phyloP scores from a whole-genome alignment of 2,888 invertebrate genomes.

The Gymnocheta viridis region DNA sequence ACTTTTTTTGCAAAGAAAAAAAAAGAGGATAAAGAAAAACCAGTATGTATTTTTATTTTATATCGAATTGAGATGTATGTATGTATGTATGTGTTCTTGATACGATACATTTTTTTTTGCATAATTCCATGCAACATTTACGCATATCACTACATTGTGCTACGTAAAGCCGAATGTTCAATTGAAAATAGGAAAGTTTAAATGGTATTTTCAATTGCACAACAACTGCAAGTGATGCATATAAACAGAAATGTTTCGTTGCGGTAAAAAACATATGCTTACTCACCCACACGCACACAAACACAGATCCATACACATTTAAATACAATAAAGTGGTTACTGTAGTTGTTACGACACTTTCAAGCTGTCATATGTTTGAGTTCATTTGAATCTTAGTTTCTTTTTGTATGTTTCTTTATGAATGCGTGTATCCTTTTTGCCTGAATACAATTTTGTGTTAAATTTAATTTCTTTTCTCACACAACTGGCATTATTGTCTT shows the following conservation, averaged over 20 bases:
- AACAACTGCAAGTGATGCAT: neutral
- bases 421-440: neutral
- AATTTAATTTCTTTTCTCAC: conserved; percentile 5
- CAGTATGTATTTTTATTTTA: too few species aligned
- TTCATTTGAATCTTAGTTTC: neutral
- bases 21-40: too few species aligned
- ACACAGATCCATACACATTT: neutral
- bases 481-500: neutral
- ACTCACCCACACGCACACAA: neutral
- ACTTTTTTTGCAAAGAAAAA: too few species aligned
- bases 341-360: conserved; percentile 24
- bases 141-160: neutral
- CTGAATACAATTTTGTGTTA: neutral
- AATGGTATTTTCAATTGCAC: neutral
- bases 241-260: conserved; percentile 27
- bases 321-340: neutral
- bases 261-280: conserved; percentile 14
- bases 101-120: too few species aligned
- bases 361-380: conserved; percentile 32
- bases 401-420: neutral
- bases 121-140: too few species aligned
- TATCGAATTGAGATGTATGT: too few species aligned
- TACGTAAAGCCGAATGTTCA: neutral
- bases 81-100: too few species aligned
- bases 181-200: neutral